Conservation (phyloP, 2,113 vertebrate genomes). For the Brachyhypopomus gauderio region DNA sequence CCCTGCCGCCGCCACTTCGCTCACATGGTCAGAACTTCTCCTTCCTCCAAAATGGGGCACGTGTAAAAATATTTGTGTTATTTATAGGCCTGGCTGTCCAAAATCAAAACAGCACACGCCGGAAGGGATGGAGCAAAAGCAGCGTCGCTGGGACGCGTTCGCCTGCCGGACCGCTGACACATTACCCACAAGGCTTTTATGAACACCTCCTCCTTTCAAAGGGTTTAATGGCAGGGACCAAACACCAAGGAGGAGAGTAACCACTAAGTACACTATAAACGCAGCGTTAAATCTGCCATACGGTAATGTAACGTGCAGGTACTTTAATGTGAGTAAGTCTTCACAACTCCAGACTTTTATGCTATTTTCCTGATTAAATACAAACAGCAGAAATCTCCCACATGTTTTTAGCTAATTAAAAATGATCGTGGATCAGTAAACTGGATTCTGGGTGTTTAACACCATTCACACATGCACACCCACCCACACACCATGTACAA, state of each 20-base stretch:
- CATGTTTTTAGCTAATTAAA: background rate
- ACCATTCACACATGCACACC: background rate
- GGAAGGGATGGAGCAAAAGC: background rate
- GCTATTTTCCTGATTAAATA: background rate
- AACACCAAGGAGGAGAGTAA: background rate
- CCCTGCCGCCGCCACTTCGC: background rate
- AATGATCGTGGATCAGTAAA: background rate
- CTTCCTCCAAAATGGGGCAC: slow-evolving; percentile 64
- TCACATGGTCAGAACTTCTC: slow-evolving; percentile 63
- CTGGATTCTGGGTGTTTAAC: slow-evolving; percentile 1
- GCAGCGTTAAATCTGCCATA: too few relatives aligned
- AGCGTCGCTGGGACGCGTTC: background rate
- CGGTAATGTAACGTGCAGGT: too few relatives aligned
- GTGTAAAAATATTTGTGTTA: slow-evolving; percentile 69
- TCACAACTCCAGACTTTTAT: background rate
- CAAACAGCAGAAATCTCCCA: background rate
- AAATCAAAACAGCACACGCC: slow-evolving; percentile 63
- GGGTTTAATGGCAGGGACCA: too few relatives aligned
- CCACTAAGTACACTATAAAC: too few relatives aligned
- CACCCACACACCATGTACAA: background rate
- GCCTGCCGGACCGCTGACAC: background rate
- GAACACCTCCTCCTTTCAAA: background rate
- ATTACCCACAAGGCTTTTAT: background rate
- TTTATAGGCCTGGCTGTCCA: slow-evolving; percentile 72
- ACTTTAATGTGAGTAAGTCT: background rate